Evolutionary conservation across 2,797 vertebrate genomes (phyloP).

Genomic region (Ctenopoma multispine): DNA sequence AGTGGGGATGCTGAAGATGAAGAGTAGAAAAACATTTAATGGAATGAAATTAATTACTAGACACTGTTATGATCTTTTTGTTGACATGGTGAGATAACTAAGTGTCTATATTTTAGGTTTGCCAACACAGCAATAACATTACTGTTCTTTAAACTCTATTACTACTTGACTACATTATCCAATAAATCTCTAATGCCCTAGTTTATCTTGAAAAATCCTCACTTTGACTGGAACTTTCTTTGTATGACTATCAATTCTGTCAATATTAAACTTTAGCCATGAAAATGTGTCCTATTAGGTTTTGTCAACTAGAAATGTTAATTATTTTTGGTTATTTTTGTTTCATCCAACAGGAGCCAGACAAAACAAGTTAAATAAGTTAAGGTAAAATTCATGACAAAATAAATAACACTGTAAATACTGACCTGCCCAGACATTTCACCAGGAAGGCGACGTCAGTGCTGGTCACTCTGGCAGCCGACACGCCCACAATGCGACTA

Average conservation of each 20-base stretch:
- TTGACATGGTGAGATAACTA: too few species aligned
- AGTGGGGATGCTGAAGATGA: conserved; percentile 84
- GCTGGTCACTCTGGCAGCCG: conserved; percentile 77
- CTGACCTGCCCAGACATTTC: conserved; percentile 91
- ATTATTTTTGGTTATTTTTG: neutral
- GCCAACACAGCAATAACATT: neutral
- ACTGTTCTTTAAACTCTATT: neutral
- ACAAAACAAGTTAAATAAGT: too few species aligned
- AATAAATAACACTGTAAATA: neutral
- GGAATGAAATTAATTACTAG: neutral
- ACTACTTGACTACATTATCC: neutral
- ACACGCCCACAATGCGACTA: conserved; percentile 81
- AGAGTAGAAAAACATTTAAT: neutral
- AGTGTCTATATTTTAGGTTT: neutral
- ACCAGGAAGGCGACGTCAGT: conserved; percentile 90
- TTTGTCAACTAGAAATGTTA: neutral
- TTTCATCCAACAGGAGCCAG: neutral
- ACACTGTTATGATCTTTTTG: neutral
- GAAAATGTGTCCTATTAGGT: too few species aligned
- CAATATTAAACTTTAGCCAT: too few species aligned
- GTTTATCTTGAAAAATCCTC: neutral
- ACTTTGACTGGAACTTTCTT: neutral
- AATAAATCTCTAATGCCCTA: neutral
- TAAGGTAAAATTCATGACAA: neutral
- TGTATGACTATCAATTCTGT: too few species aligned